phyloP scores from a whole-genome alignment of 2,888 invertebrate genomes.

The Orthosia incerta region DNA sequence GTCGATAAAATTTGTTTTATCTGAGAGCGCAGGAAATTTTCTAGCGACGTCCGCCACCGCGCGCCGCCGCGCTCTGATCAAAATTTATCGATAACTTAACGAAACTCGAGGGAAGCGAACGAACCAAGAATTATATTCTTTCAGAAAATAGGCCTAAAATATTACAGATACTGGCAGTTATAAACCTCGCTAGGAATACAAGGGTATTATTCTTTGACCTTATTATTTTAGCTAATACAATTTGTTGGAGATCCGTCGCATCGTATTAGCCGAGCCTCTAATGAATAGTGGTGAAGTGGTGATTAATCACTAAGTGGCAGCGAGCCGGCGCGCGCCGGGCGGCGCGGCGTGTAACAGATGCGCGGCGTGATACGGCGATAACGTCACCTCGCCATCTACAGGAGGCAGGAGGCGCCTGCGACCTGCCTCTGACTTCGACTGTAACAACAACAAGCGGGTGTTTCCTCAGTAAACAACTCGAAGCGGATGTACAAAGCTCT shows the following conservation, averaged over 20 bases:
- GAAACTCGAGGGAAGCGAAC: constrained; percentile 45
- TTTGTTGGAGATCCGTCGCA: constrained; percentile 6
- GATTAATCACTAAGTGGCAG: constrained; percentile 33
- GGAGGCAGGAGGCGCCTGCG: no score
- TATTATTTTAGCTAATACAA: constrained; percentile 30
- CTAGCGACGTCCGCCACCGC: constrained; percentile 44
- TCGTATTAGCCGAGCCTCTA: constrained; percentile 10
- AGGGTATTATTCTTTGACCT: constrained; percentile 18
- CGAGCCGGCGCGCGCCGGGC: neutral
- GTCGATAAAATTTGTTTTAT: constrained; percentile 65
- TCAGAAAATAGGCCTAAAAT: constrained; percentile 17
- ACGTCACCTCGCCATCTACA: neutral
- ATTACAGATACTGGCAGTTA: constrained; percentile 9
- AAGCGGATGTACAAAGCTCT: constrained; percentile 23
- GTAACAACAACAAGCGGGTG: constrained; percentile 42
- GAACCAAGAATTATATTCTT: constrained; percentile 38
- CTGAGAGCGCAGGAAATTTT: constrained; percentile 55
- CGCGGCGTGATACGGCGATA: constrained; percentile 4
- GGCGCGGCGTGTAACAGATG: constrained; percentile 19
- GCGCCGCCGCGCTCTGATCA: constrained; percentile 51
- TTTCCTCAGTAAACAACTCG: constrained; percentile 43
- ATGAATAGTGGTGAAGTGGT: constrained; percentile 31
- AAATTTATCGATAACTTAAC: constrained; percentile 63
- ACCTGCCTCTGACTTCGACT: neutral
- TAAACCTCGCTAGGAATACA: constrained; percentile 10